Base-by-base conservation (phyloP, 2,888 invertebrate species). In the Apeira syringaria region DNA sequence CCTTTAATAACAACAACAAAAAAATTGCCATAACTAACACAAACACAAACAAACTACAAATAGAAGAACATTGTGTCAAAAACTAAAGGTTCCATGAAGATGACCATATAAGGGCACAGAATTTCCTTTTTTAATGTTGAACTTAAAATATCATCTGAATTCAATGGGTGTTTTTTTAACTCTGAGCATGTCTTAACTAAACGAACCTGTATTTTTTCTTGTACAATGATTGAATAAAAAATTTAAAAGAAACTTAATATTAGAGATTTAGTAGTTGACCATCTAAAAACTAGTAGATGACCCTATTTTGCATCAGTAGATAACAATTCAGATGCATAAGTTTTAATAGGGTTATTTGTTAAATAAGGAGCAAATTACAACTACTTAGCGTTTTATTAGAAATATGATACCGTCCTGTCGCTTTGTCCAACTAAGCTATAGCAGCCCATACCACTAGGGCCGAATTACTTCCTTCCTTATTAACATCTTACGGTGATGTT, bases 341-440 rank as follows among this genome's bases (percentile, higher is more conserved):
- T 47, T 47, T 47, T 42, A 47, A 48, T 48, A 36, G 48, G 36
- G 48, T 48, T 48, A 38, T 37, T 48, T 48, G 47, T 43, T 48
- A 48, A 42, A 36, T 48, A 38, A 47, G 17, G 6, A 17, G 17
- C 17, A 17, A 17, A 17, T 5, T 17, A 17, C 4, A 6, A 17
- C 5, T 5, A 17, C 4, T 1, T 5, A 42, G 18, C 41, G 41
- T 35, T 42, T 42, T 42, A 42, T 42, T 35, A 29, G 35, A 42
- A 42, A 42, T 36, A 35, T n/a, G n/a, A n/a, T n/a, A n/a, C n/a
- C n/a, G n/a, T n/a, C n/a, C n/a, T n/a, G n/a, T n/a, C n/a, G n/a
- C n/a, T n/a, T n/a, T n/a, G n/a, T n/a, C n/a, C n/a, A n/a, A n/a
- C n/a, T n/a, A n/a, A n/a, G n/a, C n/a, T n/a, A n/a, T n/a, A n/a